Evolutionary conservation across 2,888 invertebrate genomes (phyloP).

Genomic region (Bruchidius siliquastri): DNA sequence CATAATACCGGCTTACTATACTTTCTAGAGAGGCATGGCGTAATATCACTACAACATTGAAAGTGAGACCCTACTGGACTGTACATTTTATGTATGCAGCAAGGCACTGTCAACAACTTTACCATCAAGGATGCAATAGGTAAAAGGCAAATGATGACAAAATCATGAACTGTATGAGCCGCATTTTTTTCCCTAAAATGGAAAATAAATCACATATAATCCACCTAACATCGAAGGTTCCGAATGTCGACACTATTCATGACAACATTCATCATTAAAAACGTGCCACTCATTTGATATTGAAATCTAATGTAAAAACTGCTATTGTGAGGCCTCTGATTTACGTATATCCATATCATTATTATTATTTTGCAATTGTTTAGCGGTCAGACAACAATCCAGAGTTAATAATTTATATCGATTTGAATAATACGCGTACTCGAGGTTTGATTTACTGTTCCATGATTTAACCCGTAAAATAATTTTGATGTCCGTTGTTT

Average conservation of each 20-base stretch:
- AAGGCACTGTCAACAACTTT: too few relatives aligned
- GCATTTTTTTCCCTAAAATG: not conserved
- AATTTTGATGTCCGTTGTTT: not conserved
- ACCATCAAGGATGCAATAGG: too few relatives aligned
- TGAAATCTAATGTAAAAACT: not conserved
- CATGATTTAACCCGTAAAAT: not conserved
- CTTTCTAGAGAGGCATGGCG: too few relatives aligned
- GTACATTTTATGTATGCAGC: too few relatives aligned
- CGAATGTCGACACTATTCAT: not conserved
- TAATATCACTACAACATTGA: too few relatives aligned
- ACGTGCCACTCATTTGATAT: not conserved
- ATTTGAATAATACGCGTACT: not conserved
- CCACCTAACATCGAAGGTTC: not conserved
- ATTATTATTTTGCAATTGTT: not conserved
- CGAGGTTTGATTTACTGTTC: not conserved
- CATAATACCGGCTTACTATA: too few relatives aligned
- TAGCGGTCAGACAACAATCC: not conserved
- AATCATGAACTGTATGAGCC: not conserved
- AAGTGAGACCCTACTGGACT: too few relatives aligned
- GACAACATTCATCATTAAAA: not conserved
- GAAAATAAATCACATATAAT: not conserved
- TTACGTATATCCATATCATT: not conserved
- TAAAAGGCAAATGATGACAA: too few relatives aligned
- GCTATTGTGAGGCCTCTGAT: not conserved
- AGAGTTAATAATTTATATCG: not conserved